Base-by-base conservation (phyloP, 2,113 vertebrate species). In the Cacatua alba region DNA sequence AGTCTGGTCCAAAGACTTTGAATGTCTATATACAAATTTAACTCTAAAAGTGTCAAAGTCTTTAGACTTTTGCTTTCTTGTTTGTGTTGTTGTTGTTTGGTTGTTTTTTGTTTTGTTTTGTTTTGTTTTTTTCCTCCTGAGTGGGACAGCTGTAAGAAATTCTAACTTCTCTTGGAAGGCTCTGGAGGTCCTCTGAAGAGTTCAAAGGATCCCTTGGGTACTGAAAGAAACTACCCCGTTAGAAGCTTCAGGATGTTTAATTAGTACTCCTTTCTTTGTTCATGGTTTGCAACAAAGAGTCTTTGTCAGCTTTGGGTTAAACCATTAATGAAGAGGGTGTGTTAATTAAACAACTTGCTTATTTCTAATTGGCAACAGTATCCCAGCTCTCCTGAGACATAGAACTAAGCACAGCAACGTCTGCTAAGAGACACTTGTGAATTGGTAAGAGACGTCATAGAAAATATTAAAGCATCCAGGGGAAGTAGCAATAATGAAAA, bases 351-450 rank as follows among this genome's bases (percentile, higher is more conserved):
- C 88, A 82, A 67, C 46, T 77, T 97, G 78, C 88, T 92, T 97
- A 88, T 95, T 95, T 97, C 95, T 97, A 98, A 97, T 98, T 97
- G 97, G 81, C 79, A 95, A 79, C 88, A 94, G 63, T 81, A 75
- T 69, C 62, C 48, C 64, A 67, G 70, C 51, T 94, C 97, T 94
- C 94, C 57, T 2, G 95, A 98, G 98, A 94, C 65, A 53, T 52
- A 72, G 17, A 96, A 83, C 28, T 64, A 87, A 97, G 91, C 90
- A 84, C 68, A 91, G 72, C 92, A 93, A 94, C 60, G 39, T 88
- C 91, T 95, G 71, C 71, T 93, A 90, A 79, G 92, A 95, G 75
- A 88, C 88, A 53, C 90, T 87, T 8, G 21, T 94, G 95, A 96
- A 69, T 57, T 97, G 51, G 52, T 86, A 88, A 93, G 76, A 96